Percentiles rank a stretch among this genome's conserved stretches.
Conservation (phyloP, 1,140 invertebrate genomes). For the Drosophila rhopaloa region DNA sequence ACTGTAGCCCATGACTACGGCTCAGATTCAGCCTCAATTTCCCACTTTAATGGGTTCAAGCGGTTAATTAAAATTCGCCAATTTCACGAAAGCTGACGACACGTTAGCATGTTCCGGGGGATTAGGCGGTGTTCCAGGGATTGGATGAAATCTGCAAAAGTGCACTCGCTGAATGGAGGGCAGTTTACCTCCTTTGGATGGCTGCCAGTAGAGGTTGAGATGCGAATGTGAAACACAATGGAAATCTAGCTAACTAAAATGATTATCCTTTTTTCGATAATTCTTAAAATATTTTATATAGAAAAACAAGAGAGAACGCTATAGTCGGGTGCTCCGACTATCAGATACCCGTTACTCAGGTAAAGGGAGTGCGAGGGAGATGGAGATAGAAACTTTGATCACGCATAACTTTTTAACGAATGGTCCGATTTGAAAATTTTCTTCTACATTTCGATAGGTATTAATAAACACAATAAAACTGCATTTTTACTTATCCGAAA, state of each 20-base stretch:
- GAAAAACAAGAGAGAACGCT: no score
- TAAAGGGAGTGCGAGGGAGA: no score
- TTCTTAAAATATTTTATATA: no score
- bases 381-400: no score
- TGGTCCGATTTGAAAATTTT: no score
- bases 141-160: slow-evolving; percentile 32
- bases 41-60: slow-evolving; percentile 44
- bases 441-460: no score
- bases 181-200: slow-evolving; percentile 19
- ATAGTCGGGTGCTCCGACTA: no score
- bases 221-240: background rate
- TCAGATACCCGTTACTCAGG: no score
- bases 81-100: slow-evolving; percentile 49
- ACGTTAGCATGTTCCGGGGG: slow-evolving; percentile 39
- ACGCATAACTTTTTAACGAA: no score
- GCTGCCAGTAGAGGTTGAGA: slow-evolving; percentile 17
- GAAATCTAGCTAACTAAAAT: background rate
- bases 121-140: slow-evolving; percentile 61
- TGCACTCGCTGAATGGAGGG: slow-evolving; percentile 25
- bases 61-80: slow-evolving; percentile 79
- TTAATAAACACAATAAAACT: no score
- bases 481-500: no score
- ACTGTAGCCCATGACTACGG: slow-evolving; percentile 31
- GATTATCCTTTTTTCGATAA: no score
- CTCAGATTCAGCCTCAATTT: slow-evolving; percentile 1